Conservation (phyloP, 2,113 vertebrate species). For the Empidonax alnorum region DNA sequence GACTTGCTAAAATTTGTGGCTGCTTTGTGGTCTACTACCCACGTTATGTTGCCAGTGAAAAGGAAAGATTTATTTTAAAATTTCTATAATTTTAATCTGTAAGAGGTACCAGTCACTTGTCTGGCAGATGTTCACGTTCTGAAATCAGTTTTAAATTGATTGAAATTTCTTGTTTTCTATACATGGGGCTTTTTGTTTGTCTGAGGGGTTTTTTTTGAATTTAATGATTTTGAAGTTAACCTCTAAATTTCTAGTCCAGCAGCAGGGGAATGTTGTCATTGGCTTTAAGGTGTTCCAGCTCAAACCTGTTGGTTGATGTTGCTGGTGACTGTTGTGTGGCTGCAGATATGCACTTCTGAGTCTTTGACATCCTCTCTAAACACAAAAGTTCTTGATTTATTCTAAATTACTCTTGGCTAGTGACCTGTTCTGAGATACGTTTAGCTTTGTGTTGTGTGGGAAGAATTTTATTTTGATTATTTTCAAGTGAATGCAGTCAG, state of each 20-base stretch:
- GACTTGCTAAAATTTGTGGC: not conserved
- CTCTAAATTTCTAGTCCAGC: not conserved
- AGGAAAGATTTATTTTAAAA: not conserved
- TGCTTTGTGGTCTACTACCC: not conserved
- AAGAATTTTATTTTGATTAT: not conserved
- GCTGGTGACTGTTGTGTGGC: not conserved
- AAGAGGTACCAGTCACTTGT: not conserved
- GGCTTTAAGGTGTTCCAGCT: not conserved
- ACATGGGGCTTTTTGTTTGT: not conserved
- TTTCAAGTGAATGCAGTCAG: not conserved
- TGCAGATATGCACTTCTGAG: not conserved
- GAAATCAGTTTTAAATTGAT: not conserved
- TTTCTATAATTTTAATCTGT: not conserved
- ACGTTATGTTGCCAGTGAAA: not conserved
- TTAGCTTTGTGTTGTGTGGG: not conserved
- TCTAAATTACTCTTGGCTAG: not conserved
- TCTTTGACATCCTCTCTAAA: not conserved
- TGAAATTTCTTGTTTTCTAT: not conserved
- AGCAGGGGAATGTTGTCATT: not conserved
- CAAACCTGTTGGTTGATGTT: not conserved
- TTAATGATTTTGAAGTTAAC: not conserved
- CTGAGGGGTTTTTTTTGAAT: not conserved
- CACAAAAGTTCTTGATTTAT: not conserved
- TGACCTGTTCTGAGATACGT: not conserved
- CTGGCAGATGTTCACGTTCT: not conserved